A percentile compares a stretch with the other conserved stretches of the same genome.
These are phyloP conservation scores for Eudasyphora cyanicolor DNA, from an alignment of 2,888 invertebrate genomes.

Conservation along the genomic window DNA sequence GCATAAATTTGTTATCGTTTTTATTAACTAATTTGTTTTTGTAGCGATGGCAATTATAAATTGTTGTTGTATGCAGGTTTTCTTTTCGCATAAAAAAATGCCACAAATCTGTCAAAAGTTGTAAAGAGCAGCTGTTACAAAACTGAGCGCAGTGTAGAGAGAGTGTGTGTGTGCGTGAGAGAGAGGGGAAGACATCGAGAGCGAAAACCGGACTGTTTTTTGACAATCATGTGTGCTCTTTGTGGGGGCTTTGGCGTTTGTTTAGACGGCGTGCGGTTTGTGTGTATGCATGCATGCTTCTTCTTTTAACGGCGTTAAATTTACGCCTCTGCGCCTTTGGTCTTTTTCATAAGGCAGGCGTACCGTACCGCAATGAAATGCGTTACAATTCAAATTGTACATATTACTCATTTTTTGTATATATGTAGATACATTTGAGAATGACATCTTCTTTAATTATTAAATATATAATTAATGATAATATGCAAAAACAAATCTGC, in stretches of 20 bases:
- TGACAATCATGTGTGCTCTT: not conserved
- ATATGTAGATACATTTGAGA: no score
- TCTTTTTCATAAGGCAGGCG: not conserved
- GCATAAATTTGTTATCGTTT: constrained; percentile 9
- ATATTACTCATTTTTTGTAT: no score
- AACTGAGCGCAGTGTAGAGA: not conserved
- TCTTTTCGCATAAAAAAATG: constrained; percentile 47
- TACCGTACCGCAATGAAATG: no score
- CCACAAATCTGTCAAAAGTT: constrained; percentile 2
- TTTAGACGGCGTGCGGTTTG: not conserved
- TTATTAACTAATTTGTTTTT: constrained; percentile 38
- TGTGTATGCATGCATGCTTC: no score
- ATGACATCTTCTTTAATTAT: no score
- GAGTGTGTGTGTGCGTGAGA: not conserved
- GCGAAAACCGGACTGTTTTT: no score
- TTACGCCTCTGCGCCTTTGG: not conserved
- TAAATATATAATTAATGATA: no score
- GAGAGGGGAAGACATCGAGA: not conserved
- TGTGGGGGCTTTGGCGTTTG: not conserved
- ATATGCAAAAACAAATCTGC: no score
- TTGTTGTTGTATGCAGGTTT: constrained; percentile 50
- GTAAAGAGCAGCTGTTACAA: constrained; percentile 52
- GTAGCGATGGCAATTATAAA: not conserved
- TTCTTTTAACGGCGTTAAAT: constrained; percentile 38
- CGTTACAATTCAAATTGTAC: no score